Base-by-base conservation (phyloP, 2,888 invertebrate species). In the Polydrusus pterygomalis region DNA sequence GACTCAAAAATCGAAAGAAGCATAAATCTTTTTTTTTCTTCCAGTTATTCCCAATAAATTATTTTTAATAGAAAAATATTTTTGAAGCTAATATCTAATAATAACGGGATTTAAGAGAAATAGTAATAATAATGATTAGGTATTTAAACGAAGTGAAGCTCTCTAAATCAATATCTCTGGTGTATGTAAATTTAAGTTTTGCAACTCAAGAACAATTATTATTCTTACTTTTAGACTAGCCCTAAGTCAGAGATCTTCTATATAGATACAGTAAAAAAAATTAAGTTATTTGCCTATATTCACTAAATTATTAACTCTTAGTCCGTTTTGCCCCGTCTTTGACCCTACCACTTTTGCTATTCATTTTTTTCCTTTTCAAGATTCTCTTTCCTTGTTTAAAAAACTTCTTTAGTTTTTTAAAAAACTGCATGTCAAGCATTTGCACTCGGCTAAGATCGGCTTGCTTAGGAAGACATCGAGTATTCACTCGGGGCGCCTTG, bases 341-440 rank as follows among this genome's bases (percentile, higher is more conserved):
- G 0, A 49, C 49, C 11, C 10, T 72, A n/a, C 38, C 34, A 51
- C 63, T 72, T 47, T 51, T 75, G 5, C 17, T 47, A 63, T 75
- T 78, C 15, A 64, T 77, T 20, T 70, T 80, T 60, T 70, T 47
- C 11, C 62, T 77, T 17, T 67, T 65, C 25, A 82, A 65, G 6
- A 90, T 90, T 38, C 85, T 87, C 65, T 88, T 88, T 90, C 80
- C 80, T 13, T 76, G 74, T 38, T 71, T 89, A 10, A 93, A 86
- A 76, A 91, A 90, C 58, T 88, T 89, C 40, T 89, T 89, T 83
- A 92, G 91, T 10, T 90, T 89, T 79, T 90, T 89, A 72, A 92
- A 88, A 2, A 92, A 90, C 40, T 91, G 91, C 83, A 90, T 90
- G 83, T 93, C 93, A 79, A 91, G 90, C 77, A 91, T 89, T 60